Evolutionary conservation across 2,888 invertebrate genomes (phyloP).

Genomic region (Steinernema hermaphroditum): DNA sequence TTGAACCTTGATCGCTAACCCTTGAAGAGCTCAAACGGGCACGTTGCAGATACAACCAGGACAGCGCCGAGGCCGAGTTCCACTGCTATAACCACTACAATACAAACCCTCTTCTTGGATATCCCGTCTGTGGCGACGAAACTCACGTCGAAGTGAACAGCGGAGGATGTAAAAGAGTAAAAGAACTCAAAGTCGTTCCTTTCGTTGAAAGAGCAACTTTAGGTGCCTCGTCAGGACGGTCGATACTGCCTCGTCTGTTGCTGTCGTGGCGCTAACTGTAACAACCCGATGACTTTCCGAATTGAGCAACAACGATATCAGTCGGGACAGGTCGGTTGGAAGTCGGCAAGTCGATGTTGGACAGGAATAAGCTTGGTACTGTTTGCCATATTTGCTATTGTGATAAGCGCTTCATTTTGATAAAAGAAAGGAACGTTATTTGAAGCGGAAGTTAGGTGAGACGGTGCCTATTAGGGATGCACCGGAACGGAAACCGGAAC

Average conservation of each 20-base stretch:
- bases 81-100: conserved; percentile 24
- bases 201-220: neutral
- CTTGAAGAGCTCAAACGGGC: neutral
- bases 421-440: no score
- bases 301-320: conserved; percentile 16
- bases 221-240: neutral
- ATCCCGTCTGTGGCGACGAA: conserved; percentile 1
- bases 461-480: no score
- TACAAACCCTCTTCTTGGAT: neutral
- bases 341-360: neutral
- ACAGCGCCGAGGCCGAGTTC: neutral
- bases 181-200: no score
- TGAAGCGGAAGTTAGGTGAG: no score
- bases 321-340: neutral
- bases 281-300: conserved; percentile 6
- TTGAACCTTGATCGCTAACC: neutral
- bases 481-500: no score
- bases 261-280: conserved; percentile 21
- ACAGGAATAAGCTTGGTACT: no score
- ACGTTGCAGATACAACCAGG: neutral
- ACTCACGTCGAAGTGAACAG: conserved; percentile 11
- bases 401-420: no score
- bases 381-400: no score
- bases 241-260: conserved; percentile 17
- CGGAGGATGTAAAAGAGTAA: conserved; percentile 13